Evolutionary conservation across 2,797 vertebrate species (phyloP).

Genomic region (Podargus strigoides): DNA sequence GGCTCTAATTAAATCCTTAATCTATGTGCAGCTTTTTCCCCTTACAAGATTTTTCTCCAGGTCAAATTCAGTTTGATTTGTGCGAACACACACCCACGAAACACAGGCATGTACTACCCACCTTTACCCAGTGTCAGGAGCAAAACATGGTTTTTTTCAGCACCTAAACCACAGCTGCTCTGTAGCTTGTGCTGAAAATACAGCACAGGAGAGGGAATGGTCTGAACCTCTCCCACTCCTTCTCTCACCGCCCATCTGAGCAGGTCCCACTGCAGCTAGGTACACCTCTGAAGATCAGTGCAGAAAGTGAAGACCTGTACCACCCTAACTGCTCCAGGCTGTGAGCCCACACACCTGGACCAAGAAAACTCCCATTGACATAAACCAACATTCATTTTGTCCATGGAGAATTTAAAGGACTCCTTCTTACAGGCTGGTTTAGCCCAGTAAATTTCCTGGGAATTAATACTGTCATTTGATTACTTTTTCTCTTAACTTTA

Average conservation of each 20-base stretch:
- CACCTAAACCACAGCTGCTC: not conserved
- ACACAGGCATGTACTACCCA: not conserved
- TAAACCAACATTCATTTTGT: not conserved
- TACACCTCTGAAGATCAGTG: not conserved
- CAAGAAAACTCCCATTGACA: not conserved
- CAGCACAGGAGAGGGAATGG: not conserved
- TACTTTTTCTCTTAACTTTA: slow-evolving; percentile 16
- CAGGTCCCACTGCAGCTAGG: not conserved
- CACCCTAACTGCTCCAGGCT: not conserved
- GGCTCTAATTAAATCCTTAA: not conserved
- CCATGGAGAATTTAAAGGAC: not conserved
- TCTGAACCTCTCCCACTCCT: not conserved
- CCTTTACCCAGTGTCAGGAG: not conserved
- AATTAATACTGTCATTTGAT: not conserved
- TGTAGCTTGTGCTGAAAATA: not conserved
- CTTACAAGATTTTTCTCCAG: not conserved
- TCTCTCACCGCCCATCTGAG: not conserved
- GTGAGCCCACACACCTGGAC: not conserved
- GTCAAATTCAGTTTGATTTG: not conserved
- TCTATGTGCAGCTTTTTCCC: not conserved
- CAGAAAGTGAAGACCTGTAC: not conserved
- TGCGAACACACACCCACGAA: not conserved
- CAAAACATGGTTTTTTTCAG: not conserved
- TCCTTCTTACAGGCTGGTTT: not conserved
- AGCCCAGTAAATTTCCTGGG: not conserved